A percentile compares a stretch with the other conserved stretches of the same genome.
These are phyloP conservation scores for Mamestra configurata DNA, from an alignment of 1,140 invertebrate species.

Conservation along the genomic window DNA sequence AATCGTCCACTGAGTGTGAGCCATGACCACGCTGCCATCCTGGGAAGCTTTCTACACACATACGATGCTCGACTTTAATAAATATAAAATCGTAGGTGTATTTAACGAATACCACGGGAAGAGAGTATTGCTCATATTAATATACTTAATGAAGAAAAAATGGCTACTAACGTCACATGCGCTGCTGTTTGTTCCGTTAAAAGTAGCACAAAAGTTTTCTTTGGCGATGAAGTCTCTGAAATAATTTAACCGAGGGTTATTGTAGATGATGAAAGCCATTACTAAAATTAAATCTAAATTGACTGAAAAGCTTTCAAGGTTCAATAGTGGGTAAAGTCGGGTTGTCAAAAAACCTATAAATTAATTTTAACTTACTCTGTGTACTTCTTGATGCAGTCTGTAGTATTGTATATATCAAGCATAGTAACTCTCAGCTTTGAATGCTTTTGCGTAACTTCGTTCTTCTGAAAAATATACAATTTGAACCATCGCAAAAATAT, in stretches of 20 bases:
- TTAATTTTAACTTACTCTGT: background rate
- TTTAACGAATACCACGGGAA: too few relatives aligned
- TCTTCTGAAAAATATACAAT: slow-evolving; percentile 1
- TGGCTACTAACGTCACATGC: slow-evolving; percentile 18
- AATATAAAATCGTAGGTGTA: too few relatives aligned
- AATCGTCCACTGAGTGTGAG: background rate
- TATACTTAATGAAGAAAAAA: background rate
- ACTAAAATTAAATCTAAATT: too few relatives aligned
- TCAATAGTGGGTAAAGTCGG: too few relatives aligned
- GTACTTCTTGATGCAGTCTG: background rate
- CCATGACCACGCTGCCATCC: too few relatives aligned
- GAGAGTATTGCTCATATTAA: too few relatives aligned
- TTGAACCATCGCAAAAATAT: background rate
- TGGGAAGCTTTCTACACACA: too few relatives aligned
- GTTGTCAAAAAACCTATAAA: too few relatives aligned
- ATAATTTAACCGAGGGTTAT: too few relatives aligned
- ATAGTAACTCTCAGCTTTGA: background rate
- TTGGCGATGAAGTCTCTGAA: slow-evolving; percentile 10
- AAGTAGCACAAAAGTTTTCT: slow-evolving; percentile 23
- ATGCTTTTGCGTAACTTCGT: background rate
- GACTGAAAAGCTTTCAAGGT: too few relatives aligned
- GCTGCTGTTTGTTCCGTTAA: background rate
- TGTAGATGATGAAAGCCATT: too few relatives aligned
- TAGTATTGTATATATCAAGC: background rate
- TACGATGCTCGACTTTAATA: too few relatives aligned